Evolutionary conservation across 1,140 invertebrate species (phyloP).

Genomic region (Leptopilina clavipes): DNA sequence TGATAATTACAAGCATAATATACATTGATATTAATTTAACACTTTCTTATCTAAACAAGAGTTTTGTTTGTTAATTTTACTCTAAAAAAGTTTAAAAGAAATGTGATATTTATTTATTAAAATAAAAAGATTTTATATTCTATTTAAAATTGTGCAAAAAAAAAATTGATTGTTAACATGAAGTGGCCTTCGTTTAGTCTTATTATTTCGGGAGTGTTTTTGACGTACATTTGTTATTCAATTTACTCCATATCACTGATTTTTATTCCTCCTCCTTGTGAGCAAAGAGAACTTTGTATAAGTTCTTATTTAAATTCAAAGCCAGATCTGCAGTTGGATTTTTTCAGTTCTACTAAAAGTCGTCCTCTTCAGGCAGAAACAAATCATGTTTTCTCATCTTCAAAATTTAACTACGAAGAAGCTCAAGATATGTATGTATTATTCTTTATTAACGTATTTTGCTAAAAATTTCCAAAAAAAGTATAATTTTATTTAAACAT

Average conservation of each 20-base stretch:
- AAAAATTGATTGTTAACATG: conserved; percentile 53
- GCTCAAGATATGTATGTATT: conserved; percentile 52
- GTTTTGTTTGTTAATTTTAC: not conserved
- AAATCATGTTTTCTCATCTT: conserved; percentile 63
- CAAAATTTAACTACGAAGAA: conserved; percentile 76
- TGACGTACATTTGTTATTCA: conserved; percentile 82
- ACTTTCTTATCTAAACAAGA: not conserved
- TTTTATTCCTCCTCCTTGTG: conserved; percentile 83
- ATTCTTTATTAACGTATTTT: not conserved
- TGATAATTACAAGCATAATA: not conserved
- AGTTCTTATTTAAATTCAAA: conserved; percentile 76
- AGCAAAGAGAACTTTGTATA: conserved; percentile 77
- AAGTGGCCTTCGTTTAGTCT: conserved; percentile 73
- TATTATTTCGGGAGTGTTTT: conserved; percentile 79
- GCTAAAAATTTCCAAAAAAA: conserved; percentile 10
- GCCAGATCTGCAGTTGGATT: conserved; percentile 77
- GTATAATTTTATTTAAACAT: not conserved
- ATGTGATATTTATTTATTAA: conserved; percentile 4
- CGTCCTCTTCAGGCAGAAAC: conserved; percentile 70
- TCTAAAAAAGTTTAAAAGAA: not conserved
- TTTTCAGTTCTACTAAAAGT: conserved; percentile 77
- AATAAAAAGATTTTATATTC: not conserved
- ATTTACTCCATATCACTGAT: conserved; percentile 84
- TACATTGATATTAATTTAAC: not conserved
- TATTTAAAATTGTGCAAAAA: not conserved